Base-by-base conservation (phyloP, 2,113 vertebrate species). In the Oncorhynchus nerka region DNA sequence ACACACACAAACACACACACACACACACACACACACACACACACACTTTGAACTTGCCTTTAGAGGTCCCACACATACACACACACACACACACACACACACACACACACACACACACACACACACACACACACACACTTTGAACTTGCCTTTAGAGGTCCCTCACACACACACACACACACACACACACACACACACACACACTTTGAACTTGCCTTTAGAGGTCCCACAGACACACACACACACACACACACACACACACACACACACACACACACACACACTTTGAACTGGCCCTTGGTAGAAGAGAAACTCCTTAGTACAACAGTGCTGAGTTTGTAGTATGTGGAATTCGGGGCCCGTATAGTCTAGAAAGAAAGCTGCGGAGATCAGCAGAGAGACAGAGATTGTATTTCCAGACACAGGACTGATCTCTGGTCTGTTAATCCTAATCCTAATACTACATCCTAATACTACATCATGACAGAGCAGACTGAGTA, bases 401-500 rank as follows among this genome's bases (percentile, higher is more conserved):
- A 24, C 24, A 81, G 74, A 24, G 5, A 57, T 34, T 76, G 75
- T 90, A 91, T 90, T 92, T 92, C 76, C 75, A 83, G 87, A 83
- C 75, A 59, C 62, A 48, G 49, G 22, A 2, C 68, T 70, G 39
- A 73, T 16, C 84, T 77, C 74, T 45, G 8, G 8, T 9, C 39
- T 82, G 49, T 15, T 81, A 19, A 79, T 84, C 73, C 74, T 91
- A 84, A 87, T 90, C 83, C 87, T 90, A 85, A 85, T 85, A 84
- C 74, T 76, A 80, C 59, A 79, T 92, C 92, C 87, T 90, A 85
- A 85, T 85, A 84, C 74, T 76, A 80, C 59, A 79, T 92, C 92
- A 93, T 94, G 93, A 93, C 85, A 93, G 87, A 82, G 83, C 72
- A 73, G 73, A 39, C 11, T 69, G 71, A 82, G 73, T 77, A 74